Evolutionary conservation across 2,888 invertebrate species (phyloP), one percentile per base, ranked within the genome.

Genomic region (Torymus texanus): DNA sequence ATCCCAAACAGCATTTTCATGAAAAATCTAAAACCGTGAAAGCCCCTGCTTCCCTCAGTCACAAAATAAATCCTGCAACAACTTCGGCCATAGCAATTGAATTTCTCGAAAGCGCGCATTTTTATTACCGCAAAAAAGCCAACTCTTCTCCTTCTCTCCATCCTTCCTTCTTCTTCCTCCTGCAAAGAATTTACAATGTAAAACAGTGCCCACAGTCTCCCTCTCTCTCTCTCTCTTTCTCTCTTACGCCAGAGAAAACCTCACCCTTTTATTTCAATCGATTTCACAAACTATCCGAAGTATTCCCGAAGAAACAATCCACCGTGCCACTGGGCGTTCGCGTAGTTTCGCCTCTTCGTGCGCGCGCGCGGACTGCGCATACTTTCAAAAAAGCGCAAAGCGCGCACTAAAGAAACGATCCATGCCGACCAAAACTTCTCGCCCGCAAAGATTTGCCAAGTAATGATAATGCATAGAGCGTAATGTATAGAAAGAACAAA

Each of bases 261-360:
- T 41, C 41, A 8, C 41, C 65, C 67, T 79, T 74, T 75, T 72
- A 67, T 79, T 76, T 53, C 51, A 21, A 74, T 80, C 65, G 74
- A 77, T 77, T 65, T 71, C n/a, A 18, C 59, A 12, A 77, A 77
- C 74, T 71, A 80, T 80, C 24, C 56, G 10, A 70, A 56, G 70
- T 61, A 80, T 77, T 63, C 18, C 41, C 65, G 16, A 66, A 66
- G 70, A 77, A 77, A 70, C 70, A 56, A 63, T 73, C 24, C 62
- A 63, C 56, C 16, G 41, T 58, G 16, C 21, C n/a, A 18, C 4
- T 18, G 61, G 21, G 21, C 41, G 29, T 5, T 3, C 29, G 29
- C 4, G 41, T 8, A 41, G 41, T 41, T 41, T 41, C 41, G 41
- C 41, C 41, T 41, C 41, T 41, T 41, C 41, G 8, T 8, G 29